A percentile compares a stretch with the other conserved stretches of the same genome.
phyloP scores from a whole-genome alignment of 2,113 vertebrate species.

The Aphyosemion australe region DNA sequence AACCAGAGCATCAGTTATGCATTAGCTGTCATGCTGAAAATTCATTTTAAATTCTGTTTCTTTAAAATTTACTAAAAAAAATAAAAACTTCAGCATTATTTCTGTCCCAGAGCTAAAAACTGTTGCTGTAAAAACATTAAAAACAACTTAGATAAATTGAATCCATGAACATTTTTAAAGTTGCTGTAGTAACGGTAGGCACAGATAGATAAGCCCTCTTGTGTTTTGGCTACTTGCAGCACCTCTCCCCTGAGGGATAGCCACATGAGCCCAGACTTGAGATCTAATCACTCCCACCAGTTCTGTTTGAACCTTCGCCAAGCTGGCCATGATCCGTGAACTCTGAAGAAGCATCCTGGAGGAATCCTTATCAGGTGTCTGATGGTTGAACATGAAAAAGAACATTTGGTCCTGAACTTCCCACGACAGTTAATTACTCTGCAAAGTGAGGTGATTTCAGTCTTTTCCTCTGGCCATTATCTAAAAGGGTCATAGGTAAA shows the following conservation, averaged over 20 bases:
- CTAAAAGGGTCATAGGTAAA: not conserved
- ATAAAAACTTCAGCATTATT: not conserved
- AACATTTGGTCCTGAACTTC: too few relatives aligned
- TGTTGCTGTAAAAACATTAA: too few relatives aligned
- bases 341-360: not conserved
- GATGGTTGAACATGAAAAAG: too few relatives aligned
- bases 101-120: not conserved
- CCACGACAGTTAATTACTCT: not conserved
- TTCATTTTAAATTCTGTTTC: not conserved
- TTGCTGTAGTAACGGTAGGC: not conserved
- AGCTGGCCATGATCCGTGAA: not conserved
- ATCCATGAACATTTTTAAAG: too few relatives aligned
- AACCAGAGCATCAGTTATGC: not conserved
- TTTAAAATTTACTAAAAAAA: not conserved
- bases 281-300: not conserved
- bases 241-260: not conserved
- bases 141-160: too few relatives aligned
- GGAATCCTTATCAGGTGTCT: slow-evolving; percentile 1
- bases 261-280: not conserved
- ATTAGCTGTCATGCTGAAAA: not conserved
- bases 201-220: not conserved
- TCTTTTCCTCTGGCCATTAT: not conserved
- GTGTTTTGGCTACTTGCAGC: not conserved
- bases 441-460: not conserved
- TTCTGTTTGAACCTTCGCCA: slow-evolving; percentile 1